phyloP scores from a whole-genome alignment of 2,888 invertebrate genomes.

The Ectemnius lituratus region DNA sequence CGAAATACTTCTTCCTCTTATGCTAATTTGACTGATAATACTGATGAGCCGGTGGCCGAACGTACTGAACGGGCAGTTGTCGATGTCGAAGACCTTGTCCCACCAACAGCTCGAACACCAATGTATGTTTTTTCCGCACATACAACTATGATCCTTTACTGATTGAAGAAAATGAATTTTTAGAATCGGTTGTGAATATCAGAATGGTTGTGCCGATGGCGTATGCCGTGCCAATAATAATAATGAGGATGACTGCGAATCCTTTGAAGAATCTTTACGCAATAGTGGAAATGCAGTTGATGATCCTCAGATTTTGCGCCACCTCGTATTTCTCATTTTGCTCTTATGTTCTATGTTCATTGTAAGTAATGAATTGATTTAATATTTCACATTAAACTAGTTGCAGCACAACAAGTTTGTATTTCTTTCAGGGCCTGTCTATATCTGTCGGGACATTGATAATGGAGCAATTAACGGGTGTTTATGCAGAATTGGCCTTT shows the following conservation, averaged over 20 bases:
- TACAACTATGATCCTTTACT: background rate
- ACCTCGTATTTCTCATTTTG: conserved; percentile 89
- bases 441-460: conserved; percentile 90
- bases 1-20: conserved; percentile 77
- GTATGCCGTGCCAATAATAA: conserved; percentile 53
- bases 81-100: conserved; percentile 76
- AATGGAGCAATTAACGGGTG: conserved; percentile 90
- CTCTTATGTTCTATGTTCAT: conserved; percentile 93
- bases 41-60: conserved; percentile 45
- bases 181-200: conserved; percentile 56
- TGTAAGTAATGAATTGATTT: conserved; percentile 80
- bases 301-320: conserved; percentile 87
- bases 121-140: conserved; percentile 45
- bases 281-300: conserved; percentile 71
- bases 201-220: conserved; percentile 64
- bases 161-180: conserved; percentile 5
- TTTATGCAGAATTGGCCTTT: conserved; percentile 95
- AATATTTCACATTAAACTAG: background rate
- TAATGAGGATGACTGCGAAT: conserved; percentile 66
- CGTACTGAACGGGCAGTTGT: conserved; percentile 61
- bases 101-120: conserved; percentile 56
- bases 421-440: conserved; percentile 85
- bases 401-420: background rate
- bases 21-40: conserved; percentile 52
- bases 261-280: conserved; percentile 60